phyloP scores from a whole-genome alignment of 2,797 vertebrate genomes.

The Triplophysa yarkandensis region DNA sequence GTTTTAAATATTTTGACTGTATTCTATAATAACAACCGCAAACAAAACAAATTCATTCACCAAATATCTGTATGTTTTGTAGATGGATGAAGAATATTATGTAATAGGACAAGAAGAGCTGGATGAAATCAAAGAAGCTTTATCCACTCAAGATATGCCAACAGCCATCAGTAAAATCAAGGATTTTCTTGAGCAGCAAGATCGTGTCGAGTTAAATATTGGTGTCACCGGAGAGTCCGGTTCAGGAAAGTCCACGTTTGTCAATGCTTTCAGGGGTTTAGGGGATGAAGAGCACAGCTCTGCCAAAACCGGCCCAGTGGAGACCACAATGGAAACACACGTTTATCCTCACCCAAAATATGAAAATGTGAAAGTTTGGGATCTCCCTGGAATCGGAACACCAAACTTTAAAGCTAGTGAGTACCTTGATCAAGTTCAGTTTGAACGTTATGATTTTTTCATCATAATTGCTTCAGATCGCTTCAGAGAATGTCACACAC shows the following conservation, averaged over 20 bases:
- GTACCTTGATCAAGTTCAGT: conserved; percentile 70
- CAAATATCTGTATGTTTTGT: no score
- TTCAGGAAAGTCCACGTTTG: conserved; percentile 61
- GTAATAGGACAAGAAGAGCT: neutral
- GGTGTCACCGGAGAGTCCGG: conserved; percentile 59
- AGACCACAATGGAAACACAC: conserved; percentile 49
- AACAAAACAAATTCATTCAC: neutral
- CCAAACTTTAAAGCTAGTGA: conserved; percentile 67
- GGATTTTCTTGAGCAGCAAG: conserved; percentile 30
- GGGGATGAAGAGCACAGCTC: conserved; percentile 50
- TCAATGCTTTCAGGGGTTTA: conserved; percentile 58
- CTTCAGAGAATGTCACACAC: conserved; percentile 66
- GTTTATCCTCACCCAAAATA: conserved; percentile 68
- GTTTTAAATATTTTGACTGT: neutral
- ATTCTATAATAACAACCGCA: neutral
- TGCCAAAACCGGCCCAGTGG: conserved; percentile 53
- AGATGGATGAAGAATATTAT: no score
- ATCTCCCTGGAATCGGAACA: conserved; percentile 75
- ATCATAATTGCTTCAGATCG: conserved; percentile 65
- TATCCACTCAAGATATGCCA: neutral
- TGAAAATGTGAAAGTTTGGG: conserved; percentile 72
- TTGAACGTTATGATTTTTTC: conserved; percentile 74
- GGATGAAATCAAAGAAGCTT: neutral
- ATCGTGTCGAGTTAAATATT: conserved; percentile 55
- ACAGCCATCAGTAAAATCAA: neutral